Evolutionary conservation across 2,797 vertebrate genomes (phyloP).

Genomic region (Cryptoprocta ferox): DNA sequence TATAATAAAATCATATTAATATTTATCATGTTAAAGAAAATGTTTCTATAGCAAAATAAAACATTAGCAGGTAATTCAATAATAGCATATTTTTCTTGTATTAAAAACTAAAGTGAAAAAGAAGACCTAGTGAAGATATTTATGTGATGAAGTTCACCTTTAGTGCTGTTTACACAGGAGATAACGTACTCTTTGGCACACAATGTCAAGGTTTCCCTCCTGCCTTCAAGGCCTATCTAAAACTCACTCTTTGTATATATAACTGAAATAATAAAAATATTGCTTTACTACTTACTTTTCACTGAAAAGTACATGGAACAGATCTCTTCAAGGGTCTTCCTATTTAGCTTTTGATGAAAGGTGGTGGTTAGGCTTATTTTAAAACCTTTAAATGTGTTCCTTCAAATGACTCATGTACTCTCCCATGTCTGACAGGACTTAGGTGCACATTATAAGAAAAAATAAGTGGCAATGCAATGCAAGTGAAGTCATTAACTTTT

Average conservation of each 20-base stretch:
- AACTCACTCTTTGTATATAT: background rate
- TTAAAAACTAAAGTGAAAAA: background rate
- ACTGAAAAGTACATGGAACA: background rate
- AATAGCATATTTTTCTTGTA: background rate
- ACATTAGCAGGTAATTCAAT: background rate
- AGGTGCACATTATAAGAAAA: background rate
- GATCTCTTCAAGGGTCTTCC: background rate
- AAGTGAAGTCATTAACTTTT: conserved; percentile 35
- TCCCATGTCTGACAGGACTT: background rate
- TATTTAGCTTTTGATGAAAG: conserved; percentile 45
- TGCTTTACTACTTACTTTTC: background rate
- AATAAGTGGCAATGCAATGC: background rate
- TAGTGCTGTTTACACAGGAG: conserved; percentile 52
- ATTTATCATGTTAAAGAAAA: conserved; percentile 28
- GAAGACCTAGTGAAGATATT: conserved; percentile 7
- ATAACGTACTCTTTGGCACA: conserved; percentile 29
- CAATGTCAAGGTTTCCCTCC: conserved; percentile 55
- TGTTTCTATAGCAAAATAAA: background rate
- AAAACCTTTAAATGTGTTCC: background rate
- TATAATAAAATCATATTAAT: conserved; percentile 36
- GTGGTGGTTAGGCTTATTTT: background rate
- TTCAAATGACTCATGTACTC: conserved; percentile 37
- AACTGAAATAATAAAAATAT: conserved; percentile 51
- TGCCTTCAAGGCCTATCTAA: background rate
- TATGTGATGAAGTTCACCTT: conserved; percentile 37